Evolutionary conservation across 2,888 invertebrate species (phyloP).

Genomic region (Ischnura elegans): DNA sequence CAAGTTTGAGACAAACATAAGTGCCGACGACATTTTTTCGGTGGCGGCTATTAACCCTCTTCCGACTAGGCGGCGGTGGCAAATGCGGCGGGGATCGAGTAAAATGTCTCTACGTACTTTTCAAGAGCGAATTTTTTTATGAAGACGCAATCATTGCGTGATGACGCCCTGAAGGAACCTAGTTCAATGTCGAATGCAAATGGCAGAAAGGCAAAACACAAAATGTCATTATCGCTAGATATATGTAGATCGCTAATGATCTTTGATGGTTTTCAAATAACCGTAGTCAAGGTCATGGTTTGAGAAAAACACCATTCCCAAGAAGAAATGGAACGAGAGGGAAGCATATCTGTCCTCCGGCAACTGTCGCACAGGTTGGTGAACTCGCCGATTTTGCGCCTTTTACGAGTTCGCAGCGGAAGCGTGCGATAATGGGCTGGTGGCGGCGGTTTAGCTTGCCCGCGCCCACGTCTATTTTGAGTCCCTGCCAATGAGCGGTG

Average conservation of each 20-base stretch:
- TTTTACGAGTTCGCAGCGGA: too few relatives aligned
- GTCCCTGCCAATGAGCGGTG: background rate
- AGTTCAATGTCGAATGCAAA: too few relatives aligned
- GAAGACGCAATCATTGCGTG: too few relatives aligned
- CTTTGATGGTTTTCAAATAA: background rate
- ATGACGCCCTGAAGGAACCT: too few relatives aligned
- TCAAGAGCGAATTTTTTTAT: too few relatives aligned
- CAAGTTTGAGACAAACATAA: too few relatives aligned
- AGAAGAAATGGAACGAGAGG: background rate
- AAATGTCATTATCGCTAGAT: background rate
- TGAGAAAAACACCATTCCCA: background rate
- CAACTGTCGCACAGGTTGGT: background rate
- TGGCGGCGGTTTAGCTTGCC: background rate
- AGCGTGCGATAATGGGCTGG: background rate
- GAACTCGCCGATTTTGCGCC: too few relatives aligned
- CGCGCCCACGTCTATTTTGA: background rate
- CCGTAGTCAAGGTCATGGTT: background rate
- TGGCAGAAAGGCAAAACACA: background rate
- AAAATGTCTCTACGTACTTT: too few relatives aligned
- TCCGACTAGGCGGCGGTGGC: too few relatives aligned
- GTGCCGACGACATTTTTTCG: too few relatives aligned
- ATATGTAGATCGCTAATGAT: background rate
- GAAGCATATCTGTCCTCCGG: background rate
- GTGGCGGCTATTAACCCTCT: too few relatives aligned
- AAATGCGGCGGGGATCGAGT: too few relatives aligned